Base-by-base conservation (phyloP, 2,113 vertebrate genomes). In the Rallus limicola region DNA sequence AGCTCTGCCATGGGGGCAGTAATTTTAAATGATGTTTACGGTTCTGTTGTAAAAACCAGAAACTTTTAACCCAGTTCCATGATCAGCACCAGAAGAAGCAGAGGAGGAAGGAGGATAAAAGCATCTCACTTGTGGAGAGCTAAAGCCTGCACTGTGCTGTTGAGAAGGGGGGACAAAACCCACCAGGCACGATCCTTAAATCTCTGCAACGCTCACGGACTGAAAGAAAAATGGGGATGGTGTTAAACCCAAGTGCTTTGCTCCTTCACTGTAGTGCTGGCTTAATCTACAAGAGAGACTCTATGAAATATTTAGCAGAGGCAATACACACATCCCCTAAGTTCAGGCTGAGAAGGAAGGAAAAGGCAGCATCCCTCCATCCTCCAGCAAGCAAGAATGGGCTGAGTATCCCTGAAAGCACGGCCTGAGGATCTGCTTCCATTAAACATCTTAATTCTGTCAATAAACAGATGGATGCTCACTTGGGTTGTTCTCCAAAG, bases 201-300 rank as follows among this genome's bases (percentile, higher is more conserved):
- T 91, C 84, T 96, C 76, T 60, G 23, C 16, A 26, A 17, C 8
- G 62, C 84, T 95, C 75, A 60, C 4, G 2, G 2, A 80, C 95
- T 95, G 44, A 46, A 46, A 19, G 44, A 18, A 16, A 71, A 93
- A 88, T 65, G 79, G 28, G 25, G 46, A 68, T 38, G 55, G 68
- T 72, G 94, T 97, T 84, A 88, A 71, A 96, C 64, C 86, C 48
- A 65, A 53, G 81, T 85, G 81, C 34, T 95, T 89, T 75, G 82
- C 70, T 82, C 76, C 77, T 90, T 91, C 88, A 71, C 42, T 64
- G 38, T 29, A 23, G 42, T 16, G 56, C 70, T 84, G 80, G 36
- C 82, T 82, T 77, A 50, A 87, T n/a, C 75, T 58, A 31, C 64
- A 78, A 75, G 15, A 56, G 65, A n/a, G 68, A 46, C 65, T 75